phyloP scores from a whole-genome alignment of 1,140 invertebrate genomes.

The Calycopis cecrops region DNA sequence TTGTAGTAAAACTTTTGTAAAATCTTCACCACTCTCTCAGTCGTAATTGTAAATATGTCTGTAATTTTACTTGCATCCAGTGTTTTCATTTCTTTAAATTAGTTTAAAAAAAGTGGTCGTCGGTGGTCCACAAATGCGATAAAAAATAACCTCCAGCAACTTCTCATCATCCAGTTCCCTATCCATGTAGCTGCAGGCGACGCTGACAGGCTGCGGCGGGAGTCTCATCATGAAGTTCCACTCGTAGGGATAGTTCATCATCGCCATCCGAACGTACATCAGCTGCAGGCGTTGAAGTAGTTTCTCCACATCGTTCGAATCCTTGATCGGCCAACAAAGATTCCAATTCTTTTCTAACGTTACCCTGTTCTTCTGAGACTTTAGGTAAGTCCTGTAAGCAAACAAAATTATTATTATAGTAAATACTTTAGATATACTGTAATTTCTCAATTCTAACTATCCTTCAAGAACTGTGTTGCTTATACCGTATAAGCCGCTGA shows the following conservation, averaged over 20 bases:
- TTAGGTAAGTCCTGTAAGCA: slow-evolving; percentile 56
- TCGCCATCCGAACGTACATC: slow-evolving; percentile 87
- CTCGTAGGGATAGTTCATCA: slow-evolving; percentile 95
- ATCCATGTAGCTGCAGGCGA: slow-evolving; percentile 76
- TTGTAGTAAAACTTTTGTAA: too few species aligned
- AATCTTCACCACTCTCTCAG: too few species aligned
- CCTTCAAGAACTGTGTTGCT: too few species aligned
- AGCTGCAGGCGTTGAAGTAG: slow-evolving; percentile 79
- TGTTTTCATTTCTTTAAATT: too few species aligned
- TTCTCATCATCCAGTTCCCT: slow-evolving; percentile 37
- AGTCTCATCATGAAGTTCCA: slow-evolving; percentile 87
- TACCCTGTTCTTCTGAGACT: slow-evolving; percentile 78
- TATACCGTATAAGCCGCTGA: too few species aligned
- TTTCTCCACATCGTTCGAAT: slow-evolving; percentile 68
- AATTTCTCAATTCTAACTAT: too few species aligned
- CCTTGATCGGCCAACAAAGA: slow-evolving; percentile 82
- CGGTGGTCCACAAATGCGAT: too few species aligned
- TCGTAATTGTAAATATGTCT: too few species aligned
- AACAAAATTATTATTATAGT: too few species aligned
- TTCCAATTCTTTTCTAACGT: slow-evolving; percentile 84
- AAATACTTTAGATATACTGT: too few species aligned
- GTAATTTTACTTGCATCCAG: too few species aligned
- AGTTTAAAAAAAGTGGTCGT: too few species aligned
- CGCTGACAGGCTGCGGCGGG: slow-evolving; percentile 87
- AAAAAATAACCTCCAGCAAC: slow-evolving; percentile 40